Evolutionary conservation across 1,140 invertebrate species (phyloP), one percentile per base, ranked within the genome.

Genomic region (Druon quercuslanigerum): DNA sequence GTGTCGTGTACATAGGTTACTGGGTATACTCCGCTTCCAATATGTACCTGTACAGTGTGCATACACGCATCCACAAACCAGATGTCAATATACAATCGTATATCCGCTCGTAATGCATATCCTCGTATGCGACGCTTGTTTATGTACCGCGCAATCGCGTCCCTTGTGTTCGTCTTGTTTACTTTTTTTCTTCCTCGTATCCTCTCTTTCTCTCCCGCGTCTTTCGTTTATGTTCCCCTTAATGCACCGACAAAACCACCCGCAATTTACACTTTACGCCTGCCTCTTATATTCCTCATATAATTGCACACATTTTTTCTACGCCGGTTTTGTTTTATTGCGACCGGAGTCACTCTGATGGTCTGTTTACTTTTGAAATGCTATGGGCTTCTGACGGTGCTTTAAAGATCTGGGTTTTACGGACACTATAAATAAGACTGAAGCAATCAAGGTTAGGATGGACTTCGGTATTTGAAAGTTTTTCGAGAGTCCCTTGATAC

Each of bases 1-100:
- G 83, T 82, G 81, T 81, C 73, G 71, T 81, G 80, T 84, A 84
- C 83, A 82, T 81, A 84, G 83, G 83, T 84, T 84, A 84, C 83
- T 84, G 57, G 83, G 83, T 82, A 82, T 80, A 40, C 6, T 75
- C 74, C 16, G 66, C 66, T 71, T 40, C 60, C 60, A 66, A 66
- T 46, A 66, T 66, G 57, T 66, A 66, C 57, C 20, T 40, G 20
- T 5, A 11, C 16, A 56, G 40, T 46, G 6, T n/a, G 40, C 40
- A 66, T n/a, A 40, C 14, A 66, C 20, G 12, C 3, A 66, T 2
- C 12, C 25, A 66, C 33, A 66, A 46, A 40, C 14, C 60, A 46
- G 14, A 66, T 66, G 60, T 66, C 60, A 66, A 66, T 66, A 66
- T 66, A 17, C n/a, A 17, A 17, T n/a, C n/a, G 40, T 46, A 33